A percentile compares a stretch with the other conserved stretches of the same genome.
Conservation (phyloP, 2,888 invertebrate species). For the Loripinus fragilis region DNA sequence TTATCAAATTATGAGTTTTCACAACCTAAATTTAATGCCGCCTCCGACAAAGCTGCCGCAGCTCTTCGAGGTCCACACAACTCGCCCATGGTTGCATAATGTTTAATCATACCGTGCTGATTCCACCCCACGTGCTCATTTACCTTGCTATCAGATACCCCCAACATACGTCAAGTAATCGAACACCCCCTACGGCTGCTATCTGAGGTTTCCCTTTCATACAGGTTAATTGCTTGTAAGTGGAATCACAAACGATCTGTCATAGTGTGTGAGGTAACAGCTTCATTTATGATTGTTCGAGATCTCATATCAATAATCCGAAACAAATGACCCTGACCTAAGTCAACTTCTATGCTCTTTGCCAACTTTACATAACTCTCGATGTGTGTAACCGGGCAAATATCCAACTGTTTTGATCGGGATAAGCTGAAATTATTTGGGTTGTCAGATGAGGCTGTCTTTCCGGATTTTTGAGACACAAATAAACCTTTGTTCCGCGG, state of each 20-base stretch:
- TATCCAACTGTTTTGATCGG: neutral
- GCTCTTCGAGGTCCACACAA: neutral
- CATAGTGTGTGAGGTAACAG: neutral
- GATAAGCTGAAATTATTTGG: conserved; percentile 17
- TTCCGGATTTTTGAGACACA: conserved; percentile 13
- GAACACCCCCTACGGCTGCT: conserved; percentile 15
- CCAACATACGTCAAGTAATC: conserved; percentile 12
- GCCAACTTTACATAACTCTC: neutral
- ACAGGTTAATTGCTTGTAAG: conserved; percentile 6
- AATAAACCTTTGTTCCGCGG: conserved; percentile 14
- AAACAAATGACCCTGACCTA: conserved; percentile 14
- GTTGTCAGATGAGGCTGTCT: neutral
- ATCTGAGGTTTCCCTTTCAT: conserved; percentile 18
- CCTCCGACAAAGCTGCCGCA: conserved; percentile 1
- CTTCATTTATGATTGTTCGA: neutral
- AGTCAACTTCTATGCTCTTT: neutral
- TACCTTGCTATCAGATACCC: neutral
- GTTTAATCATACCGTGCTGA: conserved; percentile 3
- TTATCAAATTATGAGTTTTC: too few relatives aligned
- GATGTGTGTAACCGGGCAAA: conserved; percentile 15
- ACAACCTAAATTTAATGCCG: neutral
- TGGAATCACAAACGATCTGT: conserved; percentile 11
- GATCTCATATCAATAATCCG: neutral
- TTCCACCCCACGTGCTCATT: conserved; percentile 25
- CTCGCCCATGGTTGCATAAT: conserved; percentile 23